Evolutionary conservation across 2,888 invertebrate genomes (phyloP), one percentile per base, ranked within the genome.

Genomic region (Drosophila neonasuta): DNA sequence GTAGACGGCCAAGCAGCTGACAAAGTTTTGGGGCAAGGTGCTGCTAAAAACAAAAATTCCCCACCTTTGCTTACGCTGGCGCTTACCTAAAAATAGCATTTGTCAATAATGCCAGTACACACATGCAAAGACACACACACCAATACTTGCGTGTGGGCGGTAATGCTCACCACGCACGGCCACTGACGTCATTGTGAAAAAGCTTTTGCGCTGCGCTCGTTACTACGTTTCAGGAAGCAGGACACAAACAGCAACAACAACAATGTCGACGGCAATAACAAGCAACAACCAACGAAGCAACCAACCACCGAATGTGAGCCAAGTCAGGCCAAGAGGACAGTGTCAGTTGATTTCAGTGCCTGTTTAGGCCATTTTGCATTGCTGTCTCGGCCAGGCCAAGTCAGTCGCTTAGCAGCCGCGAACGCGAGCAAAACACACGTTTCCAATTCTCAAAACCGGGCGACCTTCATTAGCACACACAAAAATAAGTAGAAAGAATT

Each of bases 321-420:
- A 52, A 52, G 62, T 46, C 68, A 68, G 54, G 56, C 42, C 45
- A 59, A 17, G 48, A 59, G 15, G 15, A 17, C 44, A 54, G 32
- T 52, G 11, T 42, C 42, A 42, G 52, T 45, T 30, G 48, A 71
- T 57, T 56, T 58, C 45, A 66, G 57, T 65, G 51, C 54, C 54
- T 64, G 60, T 71, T 81, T 69, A 74, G 71, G 78, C 80, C 82
- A 83, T 80, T 85, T 77, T 61, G 72, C 74, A 59, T 64, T 57
- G 62, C 68, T 60, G 66, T 64, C 54, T 67, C 58, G 59, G 52
- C 61, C 68, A 61, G 75, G 68, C 58, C 62, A 77, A 78, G 74
- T 86, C 79, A 88, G 87, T 88, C 80, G 88, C 83, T 72, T 77
- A 83, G 77, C 79, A 88, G 86, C 87, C 79, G 88, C 80, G 83